phyloP scores from a whole-genome alignment of 2,797 vertebrate genomes.

The Lepus oiostolus region DNA sequence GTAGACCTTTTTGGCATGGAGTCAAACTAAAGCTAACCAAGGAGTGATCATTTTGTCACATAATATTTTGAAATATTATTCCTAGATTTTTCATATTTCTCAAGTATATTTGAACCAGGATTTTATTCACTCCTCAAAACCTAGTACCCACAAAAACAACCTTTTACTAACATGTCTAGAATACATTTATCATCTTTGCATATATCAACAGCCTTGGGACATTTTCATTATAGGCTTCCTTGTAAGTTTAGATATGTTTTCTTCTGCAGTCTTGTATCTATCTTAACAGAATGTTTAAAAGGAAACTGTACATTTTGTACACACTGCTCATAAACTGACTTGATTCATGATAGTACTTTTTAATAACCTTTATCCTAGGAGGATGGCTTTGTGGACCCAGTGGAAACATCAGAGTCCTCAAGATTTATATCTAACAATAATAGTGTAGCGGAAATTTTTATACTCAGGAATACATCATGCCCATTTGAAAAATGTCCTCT shows the following conservation, averaged over 20 bases:
- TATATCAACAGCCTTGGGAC: neutral
- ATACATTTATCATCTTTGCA: constrained; percentile 11
- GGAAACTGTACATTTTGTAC: neutral
- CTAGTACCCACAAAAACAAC: neutral
- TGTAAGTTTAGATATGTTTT: constrained; percentile 40
- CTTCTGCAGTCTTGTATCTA: neutral
- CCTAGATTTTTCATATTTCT: neutral
- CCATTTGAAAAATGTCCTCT: constrained; percentile 46
- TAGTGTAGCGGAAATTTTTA: neutral
- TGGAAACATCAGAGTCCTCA: constrained; percentile 31
- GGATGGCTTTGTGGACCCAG: neutral
- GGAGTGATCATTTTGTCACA: neutral
- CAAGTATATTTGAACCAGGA: neutral
- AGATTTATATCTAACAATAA: constrained; percentile 67
- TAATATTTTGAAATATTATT: constrained; percentile 7
- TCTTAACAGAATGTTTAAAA: constrained; percentile 59
- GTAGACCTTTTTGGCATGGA: neutral
- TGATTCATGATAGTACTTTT: constrained; percentile 61
- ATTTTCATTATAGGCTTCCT: constrained; percentile 5
- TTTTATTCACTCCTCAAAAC: constrained; percentile 33
- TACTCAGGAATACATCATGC: neutral
- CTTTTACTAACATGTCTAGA: constrained; percentile 12
- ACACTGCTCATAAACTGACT: constrained; percentile 53
- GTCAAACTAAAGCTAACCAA: neutral
- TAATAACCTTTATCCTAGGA: constrained; percentile 63